Conservation (phyloP, 2,797 vertebrate genomes). For the Dermochelys coriacea region DNA sequence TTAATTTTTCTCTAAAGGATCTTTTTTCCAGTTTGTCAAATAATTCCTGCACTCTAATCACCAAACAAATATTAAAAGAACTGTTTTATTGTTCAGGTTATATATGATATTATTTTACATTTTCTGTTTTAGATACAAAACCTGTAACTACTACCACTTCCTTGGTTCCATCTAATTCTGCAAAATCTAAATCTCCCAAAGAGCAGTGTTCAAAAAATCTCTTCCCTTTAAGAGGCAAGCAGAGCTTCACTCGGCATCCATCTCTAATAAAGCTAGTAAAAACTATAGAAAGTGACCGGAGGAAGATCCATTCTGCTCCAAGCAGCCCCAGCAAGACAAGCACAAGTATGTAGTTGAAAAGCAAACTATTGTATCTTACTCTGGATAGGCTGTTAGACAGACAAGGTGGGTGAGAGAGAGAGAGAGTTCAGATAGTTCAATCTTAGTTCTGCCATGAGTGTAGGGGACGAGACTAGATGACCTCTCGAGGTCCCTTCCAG, state of each 20-base stretch:
- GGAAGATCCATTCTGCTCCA: slow-evolving; percentile 95
- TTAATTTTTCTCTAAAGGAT: not conserved
- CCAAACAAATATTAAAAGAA: not conserved
- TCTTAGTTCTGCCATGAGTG: not conserved
- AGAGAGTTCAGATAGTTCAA: not conserved
- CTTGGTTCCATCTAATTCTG: slow-evolving; percentile 51
- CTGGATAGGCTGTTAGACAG: not conserved
- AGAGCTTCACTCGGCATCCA: slow-evolving; percentile 91
- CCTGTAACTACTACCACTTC: slow-evolving; percentile 32
- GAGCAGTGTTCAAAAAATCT: slow-evolving; percentile 96
- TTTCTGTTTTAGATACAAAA: slow-evolving; percentile 74
- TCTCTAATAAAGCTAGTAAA: slow-evolving; percentile 94
- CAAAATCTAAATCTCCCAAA: slow-evolving; percentile 77
- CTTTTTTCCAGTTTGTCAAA: not conserved
- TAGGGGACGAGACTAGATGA: no score
- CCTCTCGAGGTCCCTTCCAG: no score
- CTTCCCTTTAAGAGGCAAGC: slow-evolving; percentile 87
- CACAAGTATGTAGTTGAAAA: slow-evolving; percentile 74
- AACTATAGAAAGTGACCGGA: slow-evolving; percentile 90
- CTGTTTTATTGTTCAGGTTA: not conserved
- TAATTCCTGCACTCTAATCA: not conserved
- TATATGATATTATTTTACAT: not conserved
- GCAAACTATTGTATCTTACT: not conserved
- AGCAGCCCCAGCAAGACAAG: slow-evolving; percentile 88
- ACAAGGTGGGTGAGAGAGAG: not conserved